Conservation (phyloP, 2,888 invertebrate species). For the Ceriagrion tenellum region DNA sequence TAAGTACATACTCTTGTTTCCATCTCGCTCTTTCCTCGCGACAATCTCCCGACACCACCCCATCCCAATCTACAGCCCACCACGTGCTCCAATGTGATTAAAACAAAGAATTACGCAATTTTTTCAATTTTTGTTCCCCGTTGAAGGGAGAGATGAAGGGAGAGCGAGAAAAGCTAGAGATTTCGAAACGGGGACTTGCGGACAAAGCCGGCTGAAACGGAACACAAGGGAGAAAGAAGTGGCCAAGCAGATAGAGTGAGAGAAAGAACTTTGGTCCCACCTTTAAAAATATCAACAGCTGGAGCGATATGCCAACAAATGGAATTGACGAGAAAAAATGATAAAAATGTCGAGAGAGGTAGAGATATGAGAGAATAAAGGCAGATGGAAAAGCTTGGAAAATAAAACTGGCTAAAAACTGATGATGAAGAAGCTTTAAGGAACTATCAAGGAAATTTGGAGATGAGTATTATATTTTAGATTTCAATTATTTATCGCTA, state of each 20-base stretch:
- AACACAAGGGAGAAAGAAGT: neutral
- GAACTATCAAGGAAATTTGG: too few relatives aligned
- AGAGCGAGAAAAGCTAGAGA: neutral
- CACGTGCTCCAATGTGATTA: neutral
- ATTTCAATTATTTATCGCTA: too few relatives aligned
- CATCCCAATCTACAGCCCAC: neutral
- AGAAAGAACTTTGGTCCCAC: neutral
- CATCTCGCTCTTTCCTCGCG: neutral
- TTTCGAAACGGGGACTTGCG: neutral
- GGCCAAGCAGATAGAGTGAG: neutral
- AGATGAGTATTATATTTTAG: too few relatives aligned
- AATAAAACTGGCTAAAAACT: too few relatives aligned
- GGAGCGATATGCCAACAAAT: neutral
- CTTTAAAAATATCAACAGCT: neutral
- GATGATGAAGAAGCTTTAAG: too few relatives aligned
- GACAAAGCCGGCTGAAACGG: neutral
- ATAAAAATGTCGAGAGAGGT: too few relatives aligned
- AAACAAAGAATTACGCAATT: neutral
- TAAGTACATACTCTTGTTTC: neutral
- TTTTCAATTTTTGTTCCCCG: neutral
- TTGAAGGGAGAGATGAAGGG: neutral
- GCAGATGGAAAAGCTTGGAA: too few relatives aligned
- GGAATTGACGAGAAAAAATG: neutral
- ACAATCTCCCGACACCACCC: neutral
- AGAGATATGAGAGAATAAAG: too few relatives aligned